phyloP scores from a whole-genome alignment of 2,113 vertebrate species.

The Leptodactylus fuscus region DNA sequence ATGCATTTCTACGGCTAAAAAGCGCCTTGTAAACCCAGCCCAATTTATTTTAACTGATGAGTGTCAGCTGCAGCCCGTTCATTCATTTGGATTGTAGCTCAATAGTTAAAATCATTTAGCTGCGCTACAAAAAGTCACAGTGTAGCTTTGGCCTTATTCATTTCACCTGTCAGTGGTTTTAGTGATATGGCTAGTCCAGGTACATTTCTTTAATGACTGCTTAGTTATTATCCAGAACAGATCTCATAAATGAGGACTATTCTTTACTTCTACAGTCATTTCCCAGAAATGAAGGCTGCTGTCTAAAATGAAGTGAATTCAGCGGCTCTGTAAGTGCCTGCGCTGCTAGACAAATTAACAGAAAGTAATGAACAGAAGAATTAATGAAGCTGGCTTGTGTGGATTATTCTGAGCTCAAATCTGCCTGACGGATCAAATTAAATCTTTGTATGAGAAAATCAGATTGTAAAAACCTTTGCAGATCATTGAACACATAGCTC shows the following conservation, averaged over 20 bases:
- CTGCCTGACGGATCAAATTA: slow-evolving; percentile 47
- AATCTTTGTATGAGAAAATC: slow-evolving; percentile 38
- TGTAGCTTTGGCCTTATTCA: no score
- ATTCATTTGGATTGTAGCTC: no score
- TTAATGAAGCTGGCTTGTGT: slow-evolving; percentile 50
- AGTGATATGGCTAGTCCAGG: background rate
- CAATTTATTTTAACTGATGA: no score
- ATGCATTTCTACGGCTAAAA: no score
- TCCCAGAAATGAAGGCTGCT: background rate
- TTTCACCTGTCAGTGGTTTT: no score
- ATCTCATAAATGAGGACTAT: background rate
- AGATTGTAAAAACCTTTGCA: slow-evolving; percentile 19
- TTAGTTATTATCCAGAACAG: background rate
- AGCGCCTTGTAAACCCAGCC: no score
- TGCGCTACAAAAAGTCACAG: no score
- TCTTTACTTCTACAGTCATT: background rate
- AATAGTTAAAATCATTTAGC: no score
- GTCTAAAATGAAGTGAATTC: slow-evolving; percentile 23
- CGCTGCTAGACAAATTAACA: slow-evolving; percentile 41
- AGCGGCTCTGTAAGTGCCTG: slow-evolving; percentile 13
- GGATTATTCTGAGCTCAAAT: slow-evolving; percentile 52
- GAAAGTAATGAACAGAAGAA: slow-evolving; percentile 49
- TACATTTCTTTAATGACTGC: background rate
- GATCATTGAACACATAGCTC: slow-evolving; percentile 20
- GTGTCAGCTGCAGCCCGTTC: no score